Base-by-base conservation (phyloP, 2,888 invertebrate species). In the Chrysotoxum bicinctum region DNA sequence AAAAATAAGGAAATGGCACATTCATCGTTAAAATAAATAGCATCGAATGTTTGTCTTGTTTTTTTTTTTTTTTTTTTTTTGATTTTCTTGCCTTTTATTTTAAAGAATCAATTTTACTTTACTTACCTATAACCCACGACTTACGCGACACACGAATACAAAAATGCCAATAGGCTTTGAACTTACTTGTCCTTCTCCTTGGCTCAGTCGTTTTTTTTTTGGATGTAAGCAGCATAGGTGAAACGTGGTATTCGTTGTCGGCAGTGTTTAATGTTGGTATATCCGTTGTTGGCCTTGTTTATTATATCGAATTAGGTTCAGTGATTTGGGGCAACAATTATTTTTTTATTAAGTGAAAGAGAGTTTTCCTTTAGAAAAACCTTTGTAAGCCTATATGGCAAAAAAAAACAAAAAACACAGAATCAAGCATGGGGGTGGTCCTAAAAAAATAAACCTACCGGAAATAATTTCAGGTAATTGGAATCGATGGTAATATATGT, bases 21-120 rank as follows among this genome's bases (percentile, higher is more conserved):
- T 80, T 76, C 73, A 80, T 80, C 76, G 72, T 80, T 85, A 76
- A 80, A 80, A 75, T 85, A 80, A 80, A 78, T 76, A 85, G 66
- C 76, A 80, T 62, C 56, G 50, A 64, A 76, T 85, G 85, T 80
- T 69, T 76, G 72, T 80, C 48, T 45, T 58, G 5, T 8, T 35
- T 40, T 23, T 50, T 69, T 23, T 32, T 16, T 40, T n/a, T 56
- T 16, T 48, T 50, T 12, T 21, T 58, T 35, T 1, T 43, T 35
- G 14, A 26, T 32, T 32, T 45, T 69, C 40, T 30, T 32, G 23
- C 37, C 19, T 52, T 40, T 73, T 52, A 50, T 62, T 64, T 66
- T 43, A 60, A n/a, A 26, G 70, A 75, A 84, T 84, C 84, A 79
- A 75, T 79, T 84, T 84, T 60, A 68, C 66, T 69, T 83, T 16